Evolutionary conservation across 2,888 invertebrate species (phyloP).

Genomic region (Entomobrya multifasciata): DNA sequence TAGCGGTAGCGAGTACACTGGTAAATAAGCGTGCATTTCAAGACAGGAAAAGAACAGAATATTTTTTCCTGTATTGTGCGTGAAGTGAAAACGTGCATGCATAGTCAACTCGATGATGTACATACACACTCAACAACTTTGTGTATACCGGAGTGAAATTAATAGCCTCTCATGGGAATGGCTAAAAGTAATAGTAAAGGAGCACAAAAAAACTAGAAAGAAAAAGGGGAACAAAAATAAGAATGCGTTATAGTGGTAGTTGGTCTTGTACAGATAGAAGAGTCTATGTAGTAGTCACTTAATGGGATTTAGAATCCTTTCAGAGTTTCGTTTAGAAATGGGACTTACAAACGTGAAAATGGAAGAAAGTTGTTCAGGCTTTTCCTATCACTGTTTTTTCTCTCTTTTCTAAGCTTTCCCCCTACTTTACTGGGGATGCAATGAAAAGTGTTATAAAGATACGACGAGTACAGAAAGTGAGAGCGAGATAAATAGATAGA

Average conservation of each 20-base stretch:
- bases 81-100: constrained; percentile 16
- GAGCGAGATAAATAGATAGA: constrained; percentile 16
- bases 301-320: constrained; percentile 73
- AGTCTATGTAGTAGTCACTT: constrained; percentile 68
- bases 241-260: constrained; percentile 18
- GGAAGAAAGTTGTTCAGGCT: constrained; percentile 71
- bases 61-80: not conserved
- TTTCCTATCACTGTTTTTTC: constrained; percentile 43
- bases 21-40: constrained; percentile 9
- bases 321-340: constrained; percentile 59
- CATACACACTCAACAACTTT: constrained; percentile 10
- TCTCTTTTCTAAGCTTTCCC: not conserved
- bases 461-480: constrained; percentile 22
- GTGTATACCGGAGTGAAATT: constrained; percentile 61
- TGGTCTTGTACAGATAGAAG: constrained; percentile 13
- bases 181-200: constrained; percentile 61
- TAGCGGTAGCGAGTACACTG: not conserved
- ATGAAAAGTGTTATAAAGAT: not conserved
- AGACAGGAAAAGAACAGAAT: not conserved
- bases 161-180: constrained; percentile 70
- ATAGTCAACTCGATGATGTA: not conserved
- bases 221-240: not conserved
- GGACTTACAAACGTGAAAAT: constrained; percentile 70
- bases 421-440: constrained; percentile 1
- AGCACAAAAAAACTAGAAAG: constrained; percentile 14